Conservation (phyloP, 35 echinoderm and acorn worm species). For the Patiria miniata region DNA sequence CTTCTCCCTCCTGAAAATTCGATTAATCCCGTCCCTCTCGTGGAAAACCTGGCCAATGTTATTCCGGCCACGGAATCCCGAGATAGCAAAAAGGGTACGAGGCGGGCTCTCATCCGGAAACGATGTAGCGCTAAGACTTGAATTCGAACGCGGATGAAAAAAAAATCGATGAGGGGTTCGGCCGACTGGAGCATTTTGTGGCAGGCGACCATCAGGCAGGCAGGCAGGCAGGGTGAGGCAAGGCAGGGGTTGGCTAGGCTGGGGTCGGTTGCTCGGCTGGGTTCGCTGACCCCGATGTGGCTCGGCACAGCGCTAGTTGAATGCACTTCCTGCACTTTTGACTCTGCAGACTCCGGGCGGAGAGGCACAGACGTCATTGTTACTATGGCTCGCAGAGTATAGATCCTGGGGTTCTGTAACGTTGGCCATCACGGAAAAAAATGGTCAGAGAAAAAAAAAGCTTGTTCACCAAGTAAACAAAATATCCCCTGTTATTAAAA, state of each 20-base stretch:
- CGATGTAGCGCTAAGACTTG: constrained; percentile 17
- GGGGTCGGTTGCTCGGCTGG: not conserved
- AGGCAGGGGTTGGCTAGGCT: too few species aligned
- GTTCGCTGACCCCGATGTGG: constrained; percentile 36
- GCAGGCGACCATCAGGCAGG: not conserved
- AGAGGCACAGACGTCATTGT: constrained; percentile 24
- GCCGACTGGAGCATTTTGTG: constrained; percentile 25
- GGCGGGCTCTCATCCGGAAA: not conserved
- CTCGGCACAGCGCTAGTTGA: constrained; percentile 17
- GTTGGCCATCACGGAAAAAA: not conserved
- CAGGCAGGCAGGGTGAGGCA: not conserved
- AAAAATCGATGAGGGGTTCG: constrained; percentile 29
- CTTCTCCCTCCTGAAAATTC: constrained; percentile 19
- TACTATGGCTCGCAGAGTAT: constrained; percentile 26
- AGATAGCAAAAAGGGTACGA: constrained; percentile 16
- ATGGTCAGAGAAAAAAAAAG: not conserved
- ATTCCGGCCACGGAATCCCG: constrained; percentile 17
- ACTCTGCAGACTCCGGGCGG: not conserved
- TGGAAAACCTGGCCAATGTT: constrained; percentile 28
- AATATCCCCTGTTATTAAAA: not conserved
- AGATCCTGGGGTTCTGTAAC: constrained; percentile 27
- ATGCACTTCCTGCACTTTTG: constrained; percentile 47
- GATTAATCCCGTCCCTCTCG: constrained; percentile 19
- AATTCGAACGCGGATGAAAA: not conserved
- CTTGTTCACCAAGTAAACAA: not conserved